Evolutionary conservation across 2,888 invertebrate species (phyloP).

Genomic region (Diploptera punctata): DNA sequence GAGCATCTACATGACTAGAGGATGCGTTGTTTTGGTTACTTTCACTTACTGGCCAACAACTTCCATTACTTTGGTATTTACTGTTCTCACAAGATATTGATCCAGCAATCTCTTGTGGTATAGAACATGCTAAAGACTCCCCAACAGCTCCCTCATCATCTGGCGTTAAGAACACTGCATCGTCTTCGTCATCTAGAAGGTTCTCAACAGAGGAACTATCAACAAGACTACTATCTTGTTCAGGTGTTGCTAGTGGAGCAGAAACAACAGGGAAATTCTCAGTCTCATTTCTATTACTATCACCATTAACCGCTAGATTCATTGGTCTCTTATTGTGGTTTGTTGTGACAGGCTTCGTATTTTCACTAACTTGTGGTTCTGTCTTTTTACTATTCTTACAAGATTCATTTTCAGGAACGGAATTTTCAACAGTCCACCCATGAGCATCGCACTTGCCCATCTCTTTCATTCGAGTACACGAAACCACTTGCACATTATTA

Average conservation of each 20-base stretch:
- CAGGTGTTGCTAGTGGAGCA: constrained; percentile 67
- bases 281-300: background rate
- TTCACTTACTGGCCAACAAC: constrained; percentile 26
- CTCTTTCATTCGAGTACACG: background rate
- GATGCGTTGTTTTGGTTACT: constrained; percentile 11
- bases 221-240: constrained; percentile 65
- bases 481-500: background rate
- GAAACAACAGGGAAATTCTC: constrained; percentile 30
- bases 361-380: background rate
- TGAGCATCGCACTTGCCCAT: background rate
- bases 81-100: background rate
- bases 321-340: constrained; percentile 10
- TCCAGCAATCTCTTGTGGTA: background rate
- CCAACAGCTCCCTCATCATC: constrained; percentile 25
- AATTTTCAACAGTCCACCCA: constrained; percentile 5
- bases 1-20: constrained; percentile 26
- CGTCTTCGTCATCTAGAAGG: constrained; percentile 50
- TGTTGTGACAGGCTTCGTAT: background rate
- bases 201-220: constrained; percentile 61
- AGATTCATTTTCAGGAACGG: background rate
- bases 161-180: constrained; percentile 35
- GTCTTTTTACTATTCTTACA: background rate
- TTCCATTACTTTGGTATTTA: constrained; percentile 26
- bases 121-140: background rate
- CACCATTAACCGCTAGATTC: constrained; percentile 21